Conservation (phyloP, 2,797 vertebrate species). For the Vireo griseus region DNA sequence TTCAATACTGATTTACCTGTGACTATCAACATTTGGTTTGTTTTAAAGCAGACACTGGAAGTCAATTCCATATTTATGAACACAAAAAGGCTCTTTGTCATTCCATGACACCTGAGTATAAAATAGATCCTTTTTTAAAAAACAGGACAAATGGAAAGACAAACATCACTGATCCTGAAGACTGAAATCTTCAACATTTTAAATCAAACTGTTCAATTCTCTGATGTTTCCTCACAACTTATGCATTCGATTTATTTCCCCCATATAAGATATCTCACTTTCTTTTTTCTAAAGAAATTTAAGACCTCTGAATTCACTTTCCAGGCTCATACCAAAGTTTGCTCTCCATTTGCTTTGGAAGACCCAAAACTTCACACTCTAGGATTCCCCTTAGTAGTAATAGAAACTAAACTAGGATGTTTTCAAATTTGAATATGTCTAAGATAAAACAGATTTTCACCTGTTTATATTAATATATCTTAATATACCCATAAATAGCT, state of each 20-base stretch:
- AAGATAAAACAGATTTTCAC: not conserved
- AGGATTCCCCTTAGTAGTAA: not conserved
- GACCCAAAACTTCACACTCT: not conserved
- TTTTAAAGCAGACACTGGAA: not conserved
- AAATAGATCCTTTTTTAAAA: not conserved
- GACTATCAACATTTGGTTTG: not conserved
- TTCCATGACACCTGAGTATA: not conserved
- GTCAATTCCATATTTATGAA: not conserved
- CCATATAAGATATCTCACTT: not conserved
- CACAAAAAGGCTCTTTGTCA: not conserved
- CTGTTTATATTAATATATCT: not conserved
- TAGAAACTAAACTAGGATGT: not conserved
- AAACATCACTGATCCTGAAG: not conserved
- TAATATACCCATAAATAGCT: fast-evolving
- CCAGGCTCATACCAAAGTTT: not conserved
- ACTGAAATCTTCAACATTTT: not conserved
- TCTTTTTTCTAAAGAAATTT: not conserved
- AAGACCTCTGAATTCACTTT: not conserved
- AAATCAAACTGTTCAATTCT: not conserved
- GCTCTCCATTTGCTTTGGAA: not conserved
- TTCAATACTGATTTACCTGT: not conserved
- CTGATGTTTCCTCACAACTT: not conserved
- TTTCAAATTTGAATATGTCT: not conserved
- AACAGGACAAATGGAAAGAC: not conserved
- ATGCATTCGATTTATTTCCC: not conserved